Base-by-base conservation (phyloP, 2,888 invertebrate genomes). In the Heteromyza rotundicornis region DNA sequence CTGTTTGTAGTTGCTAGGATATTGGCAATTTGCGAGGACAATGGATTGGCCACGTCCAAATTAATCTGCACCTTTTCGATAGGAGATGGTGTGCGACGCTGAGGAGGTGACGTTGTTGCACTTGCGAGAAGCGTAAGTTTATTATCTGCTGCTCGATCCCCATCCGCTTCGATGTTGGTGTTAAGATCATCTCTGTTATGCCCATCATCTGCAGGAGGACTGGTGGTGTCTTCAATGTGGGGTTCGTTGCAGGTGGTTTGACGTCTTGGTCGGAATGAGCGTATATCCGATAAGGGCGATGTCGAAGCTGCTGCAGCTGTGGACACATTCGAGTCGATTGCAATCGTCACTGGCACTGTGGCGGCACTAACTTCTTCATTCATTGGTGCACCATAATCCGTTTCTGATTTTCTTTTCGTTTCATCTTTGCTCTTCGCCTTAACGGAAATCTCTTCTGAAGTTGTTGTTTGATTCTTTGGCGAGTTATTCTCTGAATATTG, bases 1-100 rank as follows among this genome's bases (percentile, higher is more conserved):
- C 35, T 53, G 22, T 19, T 60, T 12, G 52, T 57, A 2, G 66
- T 23, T 5, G 67, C 69, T n/a, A 72, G 59, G 19, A 70, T 70
- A 16, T 58, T 68, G 5, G 68, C 68, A 50, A 72, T 72, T 64
- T 72, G 70, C 16, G 70, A 64, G 16, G 72, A 69, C 7, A 72
- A 52, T 14, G 71, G 72, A 63, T 71, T 69, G 7, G 66, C 64
- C 14, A 66, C 67, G 53, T 71, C 71, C 19, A 71, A 70, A 44
- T 63, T 65, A 14, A 72, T 71, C 32, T 66, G 68, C 14, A 71
- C 67, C 51, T 70, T 70, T 54, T 70, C 70, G 32, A 64, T 47
- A 14, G 63, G 59, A 12, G 64, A 59, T 3, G 54, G 19, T 35
- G 54, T 36, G 14, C 35, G 12, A 14, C 23, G n/a, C 23, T 24